Evolutionary conservation across 2,797 vertebrate species (phyloP).

Genomic region (Loriculus beryllinus): DNA sequence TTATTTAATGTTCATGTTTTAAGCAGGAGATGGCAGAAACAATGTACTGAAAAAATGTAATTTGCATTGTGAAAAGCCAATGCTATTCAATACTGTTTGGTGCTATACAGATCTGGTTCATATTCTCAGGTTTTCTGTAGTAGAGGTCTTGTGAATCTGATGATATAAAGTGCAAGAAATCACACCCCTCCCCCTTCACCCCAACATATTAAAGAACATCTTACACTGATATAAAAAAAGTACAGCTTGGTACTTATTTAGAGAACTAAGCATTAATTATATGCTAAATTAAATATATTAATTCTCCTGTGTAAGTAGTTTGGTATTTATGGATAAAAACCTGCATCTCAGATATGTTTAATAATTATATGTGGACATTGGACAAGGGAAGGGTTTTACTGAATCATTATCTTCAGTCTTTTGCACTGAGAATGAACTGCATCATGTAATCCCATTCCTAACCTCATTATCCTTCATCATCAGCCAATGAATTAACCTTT

Average conservation of each 20-base stretch:
- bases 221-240: neutral
- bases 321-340: neutral
- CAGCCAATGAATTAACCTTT: neutral
- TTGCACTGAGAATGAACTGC: neutral
- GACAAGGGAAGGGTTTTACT: neutral
- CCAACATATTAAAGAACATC: neutral
- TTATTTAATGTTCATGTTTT: neutral
- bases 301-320: neutral
- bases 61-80: neutral
- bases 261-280: neutral
- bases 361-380: neutral
- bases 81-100: neutral
- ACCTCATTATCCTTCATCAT: neutral
- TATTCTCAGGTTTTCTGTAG: neutral
- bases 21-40: neutral
- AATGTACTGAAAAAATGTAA: neutral
- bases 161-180: neutral
- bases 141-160: neutral
- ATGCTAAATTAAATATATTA: neutral
- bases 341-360: neutral
- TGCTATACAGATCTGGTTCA: neutral
- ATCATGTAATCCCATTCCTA: neutral
- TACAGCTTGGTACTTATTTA: neutral
- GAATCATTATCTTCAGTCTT: neutral
- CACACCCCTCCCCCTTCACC: rapidly evolving